phyloP scores from a whole-genome alignment of 2,113 vertebrate genomes.

The Polyodon spathula region DNA sequence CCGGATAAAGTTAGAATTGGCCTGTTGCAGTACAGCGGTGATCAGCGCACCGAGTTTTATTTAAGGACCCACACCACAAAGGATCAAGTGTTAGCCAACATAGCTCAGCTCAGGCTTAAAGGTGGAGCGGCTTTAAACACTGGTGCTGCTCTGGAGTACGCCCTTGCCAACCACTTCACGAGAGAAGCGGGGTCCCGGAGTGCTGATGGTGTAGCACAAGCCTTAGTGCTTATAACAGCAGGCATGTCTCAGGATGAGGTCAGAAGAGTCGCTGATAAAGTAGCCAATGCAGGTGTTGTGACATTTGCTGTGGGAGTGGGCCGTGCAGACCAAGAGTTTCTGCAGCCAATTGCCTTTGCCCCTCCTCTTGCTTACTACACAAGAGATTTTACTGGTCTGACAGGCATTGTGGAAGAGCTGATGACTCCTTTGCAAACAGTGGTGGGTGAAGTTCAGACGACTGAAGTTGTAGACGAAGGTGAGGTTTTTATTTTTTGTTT shows the following conservation, averaged over 20 bases:
- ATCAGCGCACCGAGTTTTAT: conserved; percentile 75
- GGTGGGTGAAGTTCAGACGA: conserved; percentile 35
- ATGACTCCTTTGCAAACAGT: conserved; percentile 46
- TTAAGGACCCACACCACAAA: conserved; percentile 66
- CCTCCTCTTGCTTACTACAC: conserved; percentile 68
- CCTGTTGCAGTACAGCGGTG: conserved; percentile 81
- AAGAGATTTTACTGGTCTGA: conserved; percentile 35
- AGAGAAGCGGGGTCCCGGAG: conserved; percentile 70
- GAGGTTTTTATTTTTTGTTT: neutral
- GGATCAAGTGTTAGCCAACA: conserved; percentile 61
- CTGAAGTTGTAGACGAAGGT: conserved; percentile 18
- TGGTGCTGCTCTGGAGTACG: conserved; percentile 72
- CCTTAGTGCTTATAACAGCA: conserved; percentile 74
- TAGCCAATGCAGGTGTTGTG: conserved; percentile 63
- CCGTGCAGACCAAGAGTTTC: conserved; percentile 55
- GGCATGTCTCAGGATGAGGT: conserved; percentile 60
- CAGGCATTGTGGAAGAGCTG: conserved; percentile 40
- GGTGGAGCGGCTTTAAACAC: conserved; percentile 73
- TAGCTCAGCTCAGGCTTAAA: conserved; percentile 64
- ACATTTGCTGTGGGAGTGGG: conserved; percentile 78
- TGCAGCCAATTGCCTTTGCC: conserved; percentile 77
- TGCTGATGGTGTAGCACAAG: conserved; percentile 66
- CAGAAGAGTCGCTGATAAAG: conserved; percentile 50
- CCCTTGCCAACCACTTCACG: conserved; percentile 68
- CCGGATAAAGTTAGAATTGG: conserved; percentile 75